Evolutionary conservation across 1,140 invertebrate genomes (phyloP).

Genomic region (Pinna nobilis): DNA sequence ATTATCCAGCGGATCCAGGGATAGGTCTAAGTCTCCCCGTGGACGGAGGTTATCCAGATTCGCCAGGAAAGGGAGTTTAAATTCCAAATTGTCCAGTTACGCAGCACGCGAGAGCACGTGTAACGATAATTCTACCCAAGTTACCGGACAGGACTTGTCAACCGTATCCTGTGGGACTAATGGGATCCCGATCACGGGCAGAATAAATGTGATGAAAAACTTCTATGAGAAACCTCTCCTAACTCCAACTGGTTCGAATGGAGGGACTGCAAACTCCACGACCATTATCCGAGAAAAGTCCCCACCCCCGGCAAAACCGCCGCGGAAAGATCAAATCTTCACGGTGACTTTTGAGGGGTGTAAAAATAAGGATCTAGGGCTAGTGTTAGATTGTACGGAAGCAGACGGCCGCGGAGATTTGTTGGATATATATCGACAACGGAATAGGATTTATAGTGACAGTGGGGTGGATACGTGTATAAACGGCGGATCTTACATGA

Average conservation of each 20-base stretch:
- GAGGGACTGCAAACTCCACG: not conserved
- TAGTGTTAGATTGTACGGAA: slow-evolving; percentile 37
- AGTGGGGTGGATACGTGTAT: not conserved
- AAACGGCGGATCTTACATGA: not conserved
- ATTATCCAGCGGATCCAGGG: slow-evolving; percentile 17
- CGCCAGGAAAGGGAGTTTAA: slow-evolving; percentile 24
- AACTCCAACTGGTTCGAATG: not conserved
- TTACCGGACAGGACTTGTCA: not conserved
- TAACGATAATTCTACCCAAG: not conserved
- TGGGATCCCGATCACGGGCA: slow-evolving; percentile 3
- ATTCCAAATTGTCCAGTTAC: slow-evolving; percentile 10
- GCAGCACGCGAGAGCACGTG: not conserved
- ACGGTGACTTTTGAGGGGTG: slow-evolving; percentile 46
- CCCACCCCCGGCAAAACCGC: slow-evolving; percentile 58
- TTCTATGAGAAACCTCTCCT: slow-evolving; percentile 24
- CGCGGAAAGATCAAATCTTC: slow-evolving; percentile 57
- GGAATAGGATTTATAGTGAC: not conserved
- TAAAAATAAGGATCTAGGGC: slow-evolving; percentile 45
- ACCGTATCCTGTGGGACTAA: not conserved
- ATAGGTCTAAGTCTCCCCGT: not conserved
- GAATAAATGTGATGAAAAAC: not conserved
- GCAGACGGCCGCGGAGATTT: not conserved
- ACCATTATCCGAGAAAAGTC: slow-evolving; percentile 24
- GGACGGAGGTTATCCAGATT: slow-evolving; percentile 10
- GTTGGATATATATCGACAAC: not conserved